These are phyloP conservation scores for Steromphala cineraria DNA, from an alignment of 2,888 invertebrate genomes.

Conservation along the genomic window DNA sequence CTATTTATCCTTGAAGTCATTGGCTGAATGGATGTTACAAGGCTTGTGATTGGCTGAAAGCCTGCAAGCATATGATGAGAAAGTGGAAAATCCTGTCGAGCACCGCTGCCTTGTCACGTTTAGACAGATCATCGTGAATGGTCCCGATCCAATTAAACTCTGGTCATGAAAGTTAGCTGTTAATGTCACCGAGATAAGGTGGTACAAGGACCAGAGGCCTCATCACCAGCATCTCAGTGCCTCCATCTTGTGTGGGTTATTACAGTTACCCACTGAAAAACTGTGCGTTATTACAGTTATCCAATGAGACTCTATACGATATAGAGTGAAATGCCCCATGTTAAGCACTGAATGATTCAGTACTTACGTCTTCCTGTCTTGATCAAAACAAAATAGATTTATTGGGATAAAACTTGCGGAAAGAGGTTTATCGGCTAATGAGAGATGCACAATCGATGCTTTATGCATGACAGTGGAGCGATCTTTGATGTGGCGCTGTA, in stretches of 20 bases:
- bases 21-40: neutral
- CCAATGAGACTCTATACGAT: too few species aligned
- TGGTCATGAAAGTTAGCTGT: neutral
- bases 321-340: neutral
- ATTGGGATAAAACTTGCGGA: neutral
- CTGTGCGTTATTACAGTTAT: too few species aligned
- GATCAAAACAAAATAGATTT: neutral
- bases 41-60: neutral
- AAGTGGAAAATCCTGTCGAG: neutral
- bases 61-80: neutral
- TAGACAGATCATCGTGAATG: neutral
- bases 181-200: too few species aligned
- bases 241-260: too few species aligned
- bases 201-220: too few species aligned
- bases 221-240: too few species aligned
- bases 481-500: neutral
- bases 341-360: neutral
- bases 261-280: too few species aligned
- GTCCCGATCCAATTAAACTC: neutral
- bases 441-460: neutral
- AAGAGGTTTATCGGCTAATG: neutral
- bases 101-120: neutral
- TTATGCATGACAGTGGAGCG: neutral
- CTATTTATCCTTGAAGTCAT: neutral
- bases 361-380: neutral